Conservation (phyloP, 1,140 invertebrate genomes). For the Heliconius nattereri region DNA sequence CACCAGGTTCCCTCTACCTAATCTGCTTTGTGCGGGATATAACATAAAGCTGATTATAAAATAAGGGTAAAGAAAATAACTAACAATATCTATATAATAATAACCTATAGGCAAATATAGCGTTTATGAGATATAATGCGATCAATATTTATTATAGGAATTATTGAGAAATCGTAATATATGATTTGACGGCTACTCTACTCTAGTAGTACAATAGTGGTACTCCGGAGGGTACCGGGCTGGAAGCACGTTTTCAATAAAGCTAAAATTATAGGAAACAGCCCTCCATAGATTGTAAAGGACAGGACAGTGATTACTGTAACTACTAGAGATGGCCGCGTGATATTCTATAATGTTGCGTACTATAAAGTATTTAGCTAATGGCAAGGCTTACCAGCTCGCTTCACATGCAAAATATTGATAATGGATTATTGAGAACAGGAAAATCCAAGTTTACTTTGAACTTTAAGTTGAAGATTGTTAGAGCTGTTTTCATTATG, state of each 20-base stretch:
- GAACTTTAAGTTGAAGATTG: neutral
- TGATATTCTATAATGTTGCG: slow-evolving; percentile 57
- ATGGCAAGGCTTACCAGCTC: slow-evolving; percentile 37
- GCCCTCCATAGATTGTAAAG: slow-evolving; percentile 48
- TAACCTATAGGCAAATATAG: neutral
- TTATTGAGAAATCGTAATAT: slow-evolving; percentile 50
- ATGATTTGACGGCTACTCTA: slow-evolving; percentile 47
- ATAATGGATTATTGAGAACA: slow-evolving; percentile 17
- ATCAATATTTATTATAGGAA: slow-evolving; percentile 10
- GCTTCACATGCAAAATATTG: slow-evolving; percentile 54
- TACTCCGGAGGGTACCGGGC: too few relatives aligned
- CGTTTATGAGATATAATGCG: neutral
- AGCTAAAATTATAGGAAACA: slow-evolving; percentile 67
- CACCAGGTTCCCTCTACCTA: too few relatives aligned
- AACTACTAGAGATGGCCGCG: slow-evolving; percentile 51
- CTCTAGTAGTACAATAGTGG: slow-evolving; percentile 6
- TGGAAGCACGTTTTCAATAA: slow-evolving; percentile 55
- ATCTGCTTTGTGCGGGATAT: too few relatives aligned
- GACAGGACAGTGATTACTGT: slow-evolving; percentile 51
- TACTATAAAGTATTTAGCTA: slow-evolving; percentile 56
- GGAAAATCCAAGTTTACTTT: neutral
- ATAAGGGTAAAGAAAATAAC: too few relatives aligned
- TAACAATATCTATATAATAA: neutral
- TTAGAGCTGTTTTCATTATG: slow-evolving; percentile 4
- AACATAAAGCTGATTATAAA: too few relatives aligned